A percentile compares a stretch with the other conserved stretches of the same genome.
Conservation (phyloP, 2,797 vertebrate genomes). For the Pangasius macronema region DNA sequence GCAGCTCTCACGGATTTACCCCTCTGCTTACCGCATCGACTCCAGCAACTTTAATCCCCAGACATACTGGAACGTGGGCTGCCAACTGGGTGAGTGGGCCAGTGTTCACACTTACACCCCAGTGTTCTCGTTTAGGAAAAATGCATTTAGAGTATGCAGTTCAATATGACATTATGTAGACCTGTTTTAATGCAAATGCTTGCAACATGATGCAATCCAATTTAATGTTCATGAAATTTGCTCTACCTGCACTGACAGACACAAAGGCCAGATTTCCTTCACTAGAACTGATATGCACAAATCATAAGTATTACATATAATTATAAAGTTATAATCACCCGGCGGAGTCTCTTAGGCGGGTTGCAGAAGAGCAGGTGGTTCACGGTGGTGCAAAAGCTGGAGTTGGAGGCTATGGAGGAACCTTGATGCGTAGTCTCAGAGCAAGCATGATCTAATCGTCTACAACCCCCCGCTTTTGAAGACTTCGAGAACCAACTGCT, state of each 20-base stretch:
- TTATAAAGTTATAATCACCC: not conserved
- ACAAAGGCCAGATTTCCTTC: not conserved
- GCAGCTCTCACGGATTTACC: slow-evolving; percentile 94
- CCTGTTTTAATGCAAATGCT: not conserved
- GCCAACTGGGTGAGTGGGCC: slow-evolving; percentile 85
- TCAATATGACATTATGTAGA: not conserved
- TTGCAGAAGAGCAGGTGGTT: too few relatives aligned
- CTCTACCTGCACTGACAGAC: not conserved
- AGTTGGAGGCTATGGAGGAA: too few relatives aligned
- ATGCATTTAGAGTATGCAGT: not conserved
- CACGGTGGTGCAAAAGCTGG: too few relatives aligned
- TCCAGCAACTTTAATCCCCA: slow-evolving; percentile 98
- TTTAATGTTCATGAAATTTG: not conserved
- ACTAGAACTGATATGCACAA: not conserved
- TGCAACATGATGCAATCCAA: not conserved
- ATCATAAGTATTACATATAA: not conserved
- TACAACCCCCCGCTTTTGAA: too few relatives aligned
- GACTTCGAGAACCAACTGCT: too few relatives aligned
- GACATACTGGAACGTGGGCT: slow-evolving; percentile 95
- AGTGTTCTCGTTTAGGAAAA: not conserved
- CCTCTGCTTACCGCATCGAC: slow-evolving; percentile 95
- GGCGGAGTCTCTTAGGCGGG: too few relatives aligned
- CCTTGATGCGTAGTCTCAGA: too few relatives aligned
- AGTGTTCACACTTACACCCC: not conserved
- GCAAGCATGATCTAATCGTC: too few relatives aligned